Evolutionary conservation across 2,797 vertebrate species (phyloP), one percentile per base, ranked within the genome.

Genomic region (Xenops minutus): DNA sequence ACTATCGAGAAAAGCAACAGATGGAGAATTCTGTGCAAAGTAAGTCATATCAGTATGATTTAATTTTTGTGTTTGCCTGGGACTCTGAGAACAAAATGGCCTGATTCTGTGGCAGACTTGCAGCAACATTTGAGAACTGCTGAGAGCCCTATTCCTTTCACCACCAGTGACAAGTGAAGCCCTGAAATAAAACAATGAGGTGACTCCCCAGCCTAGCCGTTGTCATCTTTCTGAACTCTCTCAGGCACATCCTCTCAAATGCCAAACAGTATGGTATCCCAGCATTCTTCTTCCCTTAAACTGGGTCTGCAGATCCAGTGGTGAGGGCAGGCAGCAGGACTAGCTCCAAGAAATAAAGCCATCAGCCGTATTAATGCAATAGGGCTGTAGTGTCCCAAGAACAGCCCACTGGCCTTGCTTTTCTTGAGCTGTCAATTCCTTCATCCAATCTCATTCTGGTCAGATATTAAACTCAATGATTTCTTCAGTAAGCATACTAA

Each of bases 21-120:
- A 93, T 30, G 82, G 87, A 92, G 62, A 93, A 58, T 52, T 77
- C 55, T 92, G 12, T 69, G 66, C 62, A 88, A 96, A 95, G 9
- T 82, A 72, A 93, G 68, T 78, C 77, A 17, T 85, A 91, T 75
- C 61, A 52, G 23, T 75, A 59, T 44, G 73, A 72, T 54, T 77
- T 79, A 54, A 82, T 83, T 95, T 74, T 64, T 78, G 8, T 51
- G 14, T 89, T 86, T 89, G 63, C 30, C 66, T 85, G 46, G 6
- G 55, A 55, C 49, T 67, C 67, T 63, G 61, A 76, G 44, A 89
- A 46, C 8, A 81, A 59, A 92, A 56, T 4, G 12, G 46, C 22
- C 22, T 62, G 76, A 75, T 84, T 36, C 66, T 69, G 36, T 41
- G 41, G 26, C 26, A 75, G 44, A 19, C 51, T 34, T 46, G 54